Percentiles rank a stretch among this genome's conserved stretches.
Evolutionary conservation across 2,888 invertebrate genomes (phyloP).

Genomic region (Vandiemenella viatica): DNA sequence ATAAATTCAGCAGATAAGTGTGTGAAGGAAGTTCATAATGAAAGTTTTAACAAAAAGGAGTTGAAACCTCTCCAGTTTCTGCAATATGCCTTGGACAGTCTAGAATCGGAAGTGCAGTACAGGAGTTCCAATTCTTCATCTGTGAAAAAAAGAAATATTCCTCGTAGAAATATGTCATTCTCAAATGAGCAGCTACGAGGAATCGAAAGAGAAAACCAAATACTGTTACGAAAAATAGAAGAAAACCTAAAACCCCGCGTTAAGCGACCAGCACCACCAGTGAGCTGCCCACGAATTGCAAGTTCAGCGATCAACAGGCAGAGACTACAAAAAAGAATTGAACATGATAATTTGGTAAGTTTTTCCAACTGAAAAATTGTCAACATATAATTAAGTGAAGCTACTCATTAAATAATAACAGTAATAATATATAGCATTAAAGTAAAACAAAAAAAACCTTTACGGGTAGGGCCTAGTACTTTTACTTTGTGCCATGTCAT

Average conservation of each 20-base stretch:
- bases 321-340: constrained; percentile 32
- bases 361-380: no score
- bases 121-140: constrained; percentile 2
- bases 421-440: no score
- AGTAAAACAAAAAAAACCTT: no score
- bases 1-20: not conserved
- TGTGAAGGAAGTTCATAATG: no score
- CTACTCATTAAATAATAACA: no score
- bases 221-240: constrained; percentile 30
- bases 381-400: no score
- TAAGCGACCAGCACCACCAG: constrained; percentile 12
- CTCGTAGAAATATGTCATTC: constrained; percentile 29
- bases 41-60: no score
- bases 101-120: constrained; percentile 4
- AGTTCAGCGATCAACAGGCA: constrained; percentile 34
- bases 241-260: constrained; percentile 23
- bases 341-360: constrained; percentile 35
- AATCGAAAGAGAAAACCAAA: constrained; percentile 32
- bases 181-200: constrained; percentile 28
- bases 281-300: constrained; percentile 19
- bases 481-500: no score
- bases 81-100: constrained; percentile 6
- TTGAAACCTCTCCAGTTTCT: constrained; percentile 10
- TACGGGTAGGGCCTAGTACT: no score
- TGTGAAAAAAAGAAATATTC: constrained; percentile 10